phyloP scores from a whole-genome alignment of 2,797 vertebrate species.

The Tangara arthus region DNA sequence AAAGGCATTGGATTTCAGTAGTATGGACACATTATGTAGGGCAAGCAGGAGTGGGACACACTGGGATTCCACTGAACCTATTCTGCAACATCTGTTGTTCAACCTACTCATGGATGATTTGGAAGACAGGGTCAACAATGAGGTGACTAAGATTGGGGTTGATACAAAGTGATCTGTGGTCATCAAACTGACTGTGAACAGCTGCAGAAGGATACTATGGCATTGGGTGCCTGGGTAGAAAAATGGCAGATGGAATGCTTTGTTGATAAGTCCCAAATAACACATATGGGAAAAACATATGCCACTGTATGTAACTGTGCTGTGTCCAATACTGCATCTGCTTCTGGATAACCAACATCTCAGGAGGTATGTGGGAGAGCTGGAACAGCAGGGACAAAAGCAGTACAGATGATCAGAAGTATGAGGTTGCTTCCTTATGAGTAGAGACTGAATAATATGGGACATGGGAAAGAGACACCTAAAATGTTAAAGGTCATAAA shows the following conservation, averaged over 20 bases:
- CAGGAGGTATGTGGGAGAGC: neutral
- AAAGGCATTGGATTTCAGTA: neutral
- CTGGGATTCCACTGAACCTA: neutral
- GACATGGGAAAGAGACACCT: neutral
- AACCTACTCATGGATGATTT: neutral
- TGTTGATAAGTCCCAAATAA: neutral
- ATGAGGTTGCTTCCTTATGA: neutral
- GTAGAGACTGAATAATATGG: neutral
- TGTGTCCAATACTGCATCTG: neutral
- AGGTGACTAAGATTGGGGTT: neutral
- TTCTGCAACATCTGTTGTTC: neutral
- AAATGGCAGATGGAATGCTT: slow-evolving; percentile 34
- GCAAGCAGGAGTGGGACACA: neutral
- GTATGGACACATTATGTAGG: neutral
- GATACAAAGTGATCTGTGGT: slow-evolving; percentile 30
- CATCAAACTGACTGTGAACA: slow-evolving; percentile 52
- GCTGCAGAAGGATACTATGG: neutral
- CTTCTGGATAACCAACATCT: neutral
- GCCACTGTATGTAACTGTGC: neutral
- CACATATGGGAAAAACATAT: slow-evolving; percentile 24
- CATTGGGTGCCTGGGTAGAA: neutral
- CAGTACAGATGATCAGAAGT: neutral
- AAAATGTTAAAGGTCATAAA: neutral
- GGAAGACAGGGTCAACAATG: neutral
- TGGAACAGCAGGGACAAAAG: neutral